phyloP scores from a whole-genome alignment of 2,797 vertebrate genomes.

The Balearica regulorum region DNA sequence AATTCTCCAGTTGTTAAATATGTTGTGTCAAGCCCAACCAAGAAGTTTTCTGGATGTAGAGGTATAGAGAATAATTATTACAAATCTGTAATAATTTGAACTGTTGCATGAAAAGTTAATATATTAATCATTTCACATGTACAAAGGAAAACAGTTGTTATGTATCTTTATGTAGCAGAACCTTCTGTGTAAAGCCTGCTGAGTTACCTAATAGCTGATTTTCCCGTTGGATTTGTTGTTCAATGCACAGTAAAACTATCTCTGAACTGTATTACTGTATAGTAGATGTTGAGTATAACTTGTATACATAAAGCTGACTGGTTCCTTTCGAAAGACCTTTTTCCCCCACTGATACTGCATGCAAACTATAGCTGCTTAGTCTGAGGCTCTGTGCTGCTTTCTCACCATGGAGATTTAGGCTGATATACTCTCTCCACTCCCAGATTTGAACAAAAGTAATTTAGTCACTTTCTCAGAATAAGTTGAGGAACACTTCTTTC shows the following conservation, averaged over 20 bases:
- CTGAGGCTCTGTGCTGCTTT: background rate
- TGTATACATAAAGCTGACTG: background rate
- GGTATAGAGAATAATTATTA: constrained; percentile 66
- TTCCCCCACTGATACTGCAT: background rate
- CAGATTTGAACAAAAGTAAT: background rate
- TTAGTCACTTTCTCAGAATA: background rate
- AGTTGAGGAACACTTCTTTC: background rate
- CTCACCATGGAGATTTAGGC: background rate
- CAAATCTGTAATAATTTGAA: background rate
- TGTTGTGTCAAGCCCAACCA: constrained; percentile 94
- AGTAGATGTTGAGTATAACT: background rate
- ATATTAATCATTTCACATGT: background rate
- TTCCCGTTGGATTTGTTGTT: background rate
- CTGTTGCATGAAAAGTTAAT: background rate
- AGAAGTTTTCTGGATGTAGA: constrained; percentile 92
- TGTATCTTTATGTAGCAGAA: background rate
- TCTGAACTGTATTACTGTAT: background rate
- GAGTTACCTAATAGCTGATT: background rate
- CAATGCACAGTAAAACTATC: background rate
- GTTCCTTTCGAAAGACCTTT: background rate
- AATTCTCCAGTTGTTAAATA: constrained; percentile 92
- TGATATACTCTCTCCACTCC: background rate
- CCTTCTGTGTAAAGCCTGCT: background rate
- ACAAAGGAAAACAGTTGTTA: background rate
- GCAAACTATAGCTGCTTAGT: background rate